Percentiles rank a stretch among this genome's conserved stretches.
Conservation (phyloP, 1,140 invertebrate species). For the Chironomus tepperi region DNA sequence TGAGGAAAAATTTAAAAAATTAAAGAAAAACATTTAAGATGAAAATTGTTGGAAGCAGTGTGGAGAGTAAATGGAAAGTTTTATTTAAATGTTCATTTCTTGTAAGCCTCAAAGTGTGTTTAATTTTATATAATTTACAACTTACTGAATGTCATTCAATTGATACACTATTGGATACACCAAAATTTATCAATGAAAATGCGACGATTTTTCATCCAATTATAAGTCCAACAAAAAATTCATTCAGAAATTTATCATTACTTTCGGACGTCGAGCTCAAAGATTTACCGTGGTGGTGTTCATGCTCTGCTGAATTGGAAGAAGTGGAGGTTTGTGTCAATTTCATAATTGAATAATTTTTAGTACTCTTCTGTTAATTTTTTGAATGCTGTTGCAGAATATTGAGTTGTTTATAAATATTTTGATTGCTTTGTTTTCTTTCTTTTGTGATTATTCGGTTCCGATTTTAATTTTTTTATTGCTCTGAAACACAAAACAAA, state of each 20-base stretch:
- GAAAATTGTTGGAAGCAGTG: not conserved
- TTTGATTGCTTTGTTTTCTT: not conserved
- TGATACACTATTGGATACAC: not conserved
- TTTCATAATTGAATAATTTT: too few species aligned
- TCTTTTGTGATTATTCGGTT: not conserved
- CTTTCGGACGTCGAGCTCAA: not conserved
- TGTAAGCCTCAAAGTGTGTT: too few species aligned
- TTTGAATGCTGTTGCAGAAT: not conserved
- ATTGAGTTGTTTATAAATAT: not conserved
- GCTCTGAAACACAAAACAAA: too few species aligned
- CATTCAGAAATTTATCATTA: not conserved
- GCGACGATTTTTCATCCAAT: not conserved
- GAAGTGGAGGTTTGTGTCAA: not conserved
- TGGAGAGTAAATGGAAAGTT: conserved; percentile 14
- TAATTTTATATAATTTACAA: not conserved
- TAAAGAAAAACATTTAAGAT: not conserved
- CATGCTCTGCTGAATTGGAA: not conserved
- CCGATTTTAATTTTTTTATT: too few species aligned
- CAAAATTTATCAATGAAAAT: conserved; percentile 16
- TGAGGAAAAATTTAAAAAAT: not conserved
- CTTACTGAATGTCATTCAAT: not conserved
- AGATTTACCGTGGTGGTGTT: not conserved
- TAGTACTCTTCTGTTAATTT: not conserved
- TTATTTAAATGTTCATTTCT: not conserved
- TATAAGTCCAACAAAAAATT: not conserved